Evolutionary conservation across 2,113 vertebrate genomes (phyloP).

Genomic region (Alces alces): DNA sequence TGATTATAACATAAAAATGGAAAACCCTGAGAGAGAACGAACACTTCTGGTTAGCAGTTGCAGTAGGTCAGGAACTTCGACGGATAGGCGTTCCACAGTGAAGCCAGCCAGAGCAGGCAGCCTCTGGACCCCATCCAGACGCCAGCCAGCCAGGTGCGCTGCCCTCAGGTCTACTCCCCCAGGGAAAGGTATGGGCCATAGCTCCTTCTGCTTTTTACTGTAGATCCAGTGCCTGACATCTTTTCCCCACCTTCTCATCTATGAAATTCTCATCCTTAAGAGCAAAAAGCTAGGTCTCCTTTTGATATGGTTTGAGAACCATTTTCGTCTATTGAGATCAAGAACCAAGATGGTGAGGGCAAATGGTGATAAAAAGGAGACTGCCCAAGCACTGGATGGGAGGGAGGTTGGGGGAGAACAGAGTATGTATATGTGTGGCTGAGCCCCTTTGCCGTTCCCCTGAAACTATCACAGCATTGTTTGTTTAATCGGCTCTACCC

Average conservation of each 20-base stretch:
- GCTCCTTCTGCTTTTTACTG: not conserved
- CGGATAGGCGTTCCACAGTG: not conserved
- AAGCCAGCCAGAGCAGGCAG: not conserved
- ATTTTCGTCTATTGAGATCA: not conserved
- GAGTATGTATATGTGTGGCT: not conserved
- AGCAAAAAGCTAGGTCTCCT: not conserved
- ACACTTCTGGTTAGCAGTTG: not conserved
- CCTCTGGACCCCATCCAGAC: fast-evolving
- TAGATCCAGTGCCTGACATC: not conserved
- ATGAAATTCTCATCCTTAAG: not conserved
- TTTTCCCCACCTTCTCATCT: not conserved
- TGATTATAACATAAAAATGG: not conserved
- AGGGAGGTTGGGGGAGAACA: not conserved
- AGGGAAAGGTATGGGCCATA: not conserved
- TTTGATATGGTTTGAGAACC: not conserved
- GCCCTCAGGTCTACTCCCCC: not conserved
- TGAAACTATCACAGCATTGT: not conserved
- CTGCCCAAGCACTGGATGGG: not conserved
- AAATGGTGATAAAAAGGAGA: not conserved
- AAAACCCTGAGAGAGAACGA: not conserved
- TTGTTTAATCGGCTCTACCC: not conserved
- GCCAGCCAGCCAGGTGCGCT: not conserved
- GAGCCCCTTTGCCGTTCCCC: not conserved
- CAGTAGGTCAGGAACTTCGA: not conserved
- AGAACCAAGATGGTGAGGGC: not conserved